Conservation (phyloP, 1,140 invertebrate genomes). For the Planococcus citri region DNA sequence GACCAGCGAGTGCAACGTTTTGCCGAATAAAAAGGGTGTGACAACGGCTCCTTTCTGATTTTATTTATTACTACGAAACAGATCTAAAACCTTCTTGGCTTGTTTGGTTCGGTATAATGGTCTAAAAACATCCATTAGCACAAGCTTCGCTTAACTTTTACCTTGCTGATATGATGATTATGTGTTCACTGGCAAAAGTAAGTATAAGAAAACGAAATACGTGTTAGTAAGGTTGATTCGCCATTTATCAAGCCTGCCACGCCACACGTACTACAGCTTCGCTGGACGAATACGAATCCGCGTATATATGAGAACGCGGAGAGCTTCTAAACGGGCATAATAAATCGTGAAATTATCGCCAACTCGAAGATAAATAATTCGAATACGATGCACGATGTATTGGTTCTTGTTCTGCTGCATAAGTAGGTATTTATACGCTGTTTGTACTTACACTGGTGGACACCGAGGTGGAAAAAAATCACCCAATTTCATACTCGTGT, state of each 20-base stretch:
- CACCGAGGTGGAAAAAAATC: too few species aligned
- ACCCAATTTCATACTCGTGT: too few species aligned
- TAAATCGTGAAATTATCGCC: not conserved
- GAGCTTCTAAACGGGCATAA: not conserved
- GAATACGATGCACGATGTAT: too few species aligned
- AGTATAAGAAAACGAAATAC: too few species aligned
- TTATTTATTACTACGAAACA: conserved; percentile 4
- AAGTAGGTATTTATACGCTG: too few species aligned
- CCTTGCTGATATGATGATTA: not conserved
- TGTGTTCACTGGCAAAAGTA: not conserved
- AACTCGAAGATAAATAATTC: too few species aligned
- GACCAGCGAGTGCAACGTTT: conserved; percentile 1
- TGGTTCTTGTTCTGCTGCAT: too few species aligned
- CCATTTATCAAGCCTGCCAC: not conserved
- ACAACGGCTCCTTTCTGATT: not conserved
- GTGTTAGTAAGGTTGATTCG: too few species aligned
- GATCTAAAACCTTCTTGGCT: conserved; percentile 6
- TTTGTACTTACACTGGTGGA: too few species aligned
- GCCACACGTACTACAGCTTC: too few species aligned
- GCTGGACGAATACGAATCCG: not conserved
- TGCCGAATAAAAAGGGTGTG: not conserved
- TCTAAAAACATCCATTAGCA: conserved; percentile 2
- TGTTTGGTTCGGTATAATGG: conserved; percentile 2
- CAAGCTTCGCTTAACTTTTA: conserved; percentile 3
- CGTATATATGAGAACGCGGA: not conserved